Base-by-base conservation (phyloP, 2,888 invertebrate species). In the Venusia cambrica region DNA sequence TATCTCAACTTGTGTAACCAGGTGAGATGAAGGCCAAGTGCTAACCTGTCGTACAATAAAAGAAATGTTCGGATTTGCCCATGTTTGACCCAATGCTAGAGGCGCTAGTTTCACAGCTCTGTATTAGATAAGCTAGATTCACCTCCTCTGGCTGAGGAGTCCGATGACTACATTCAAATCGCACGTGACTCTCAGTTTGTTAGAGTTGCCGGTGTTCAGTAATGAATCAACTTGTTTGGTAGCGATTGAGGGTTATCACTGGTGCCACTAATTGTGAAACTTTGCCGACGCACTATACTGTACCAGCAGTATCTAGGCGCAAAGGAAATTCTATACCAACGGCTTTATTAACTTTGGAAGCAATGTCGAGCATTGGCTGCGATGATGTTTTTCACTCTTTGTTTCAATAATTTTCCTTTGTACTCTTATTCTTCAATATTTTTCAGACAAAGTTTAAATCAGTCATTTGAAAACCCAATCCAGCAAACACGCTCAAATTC, bases 191-290 rank as follows among this genome's bases (percentile, higher is more conserved):
- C 39, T 14, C 7, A 32, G 37, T 17, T 33, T 20, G 39, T 33
- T 39, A 41, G 17, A 30, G 26, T 26, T 35, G 62, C 63, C 38
- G 50, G 56, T 67, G 62, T 62, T 64, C 70, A 57, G 63, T 74
- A 73, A 73, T 73, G 72, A 74, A 73, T 70, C 60, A 70, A 74
- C 62, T 75, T 71, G 73, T 66, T 73, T 69, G 62, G 60, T 59
- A 56, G 48, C 58, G 46, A 70, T 73, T 62, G 61, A 64, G 61
- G 52, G 56, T 62, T 68, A 70, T 68, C 63, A 57, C 50, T 47
- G 53, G 54, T 58, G 51, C 40, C 51, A 46, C 60, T 77, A 75
- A 79, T 75, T 75, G 59, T 66, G 52, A 62, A 78, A 77, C 62
- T 75, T 76, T 57, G 29, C 54, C 48, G 53, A 51, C 57, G 51